Evolutionary conservation across 2,797 vertebrate species (phyloP).

Genomic region (Lerista edwardsae): DNA sequence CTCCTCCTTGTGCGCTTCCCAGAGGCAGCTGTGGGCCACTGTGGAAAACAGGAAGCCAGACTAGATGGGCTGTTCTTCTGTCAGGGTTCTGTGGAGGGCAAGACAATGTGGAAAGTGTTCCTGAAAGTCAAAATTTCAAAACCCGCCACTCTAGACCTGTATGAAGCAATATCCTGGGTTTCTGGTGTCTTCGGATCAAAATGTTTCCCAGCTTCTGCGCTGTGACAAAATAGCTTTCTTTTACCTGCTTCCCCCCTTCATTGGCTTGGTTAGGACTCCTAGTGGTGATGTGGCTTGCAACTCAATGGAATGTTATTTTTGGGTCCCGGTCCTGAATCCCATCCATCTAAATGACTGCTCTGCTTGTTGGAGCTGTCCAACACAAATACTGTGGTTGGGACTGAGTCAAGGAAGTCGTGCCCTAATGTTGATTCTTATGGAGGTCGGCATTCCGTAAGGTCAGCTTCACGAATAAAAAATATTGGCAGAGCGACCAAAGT

Average conservation of each 20-base stretch:
- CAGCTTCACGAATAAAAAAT: slow-evolving; percentile 62
- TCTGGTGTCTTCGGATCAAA: slow-evolving; percentile 48
- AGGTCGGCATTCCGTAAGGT: slow-evolving; percentile 50
- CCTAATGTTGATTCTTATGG: slow-evolving; percentile 61
- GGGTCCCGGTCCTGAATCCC: slow-evolving; percentile 52
- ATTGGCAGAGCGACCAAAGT: slow-evolving; percentile 54
- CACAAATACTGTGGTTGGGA: slow-evolving; percentile 65
- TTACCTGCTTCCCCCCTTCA: slow-evolving; percentile 20
- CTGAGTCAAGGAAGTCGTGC: slow-evolving; percentile 57
- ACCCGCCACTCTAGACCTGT: neutral
- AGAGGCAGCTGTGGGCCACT: too few relatives aligned
- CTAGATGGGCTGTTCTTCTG: neutral
- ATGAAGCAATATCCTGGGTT: slow-evolving; percentile 30
- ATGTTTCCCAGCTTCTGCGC: slow-evolving; percentile 50
- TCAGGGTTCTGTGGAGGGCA: neutral
- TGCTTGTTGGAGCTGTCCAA: slow-evolving; percentile 62
- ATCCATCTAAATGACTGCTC: slow-evolving; percentile 61
- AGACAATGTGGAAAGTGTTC: neutral
- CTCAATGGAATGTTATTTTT: slow-evolving; percentile 69
- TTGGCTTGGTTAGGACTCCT: slow-evolving; percentile 60
- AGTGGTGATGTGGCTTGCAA: slow-evolving; percentile 45
- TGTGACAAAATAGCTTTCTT: slow-evolving; percentile 55
- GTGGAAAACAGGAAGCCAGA: too few relatives aligned
- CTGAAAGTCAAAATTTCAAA: neutral
- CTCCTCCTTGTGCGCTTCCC: too few relatives aligned